phyloP scores from a whole-genome alignment of 1,140 invertebrate genomes.

The Pseudachorutes palmiensis region DNA sequence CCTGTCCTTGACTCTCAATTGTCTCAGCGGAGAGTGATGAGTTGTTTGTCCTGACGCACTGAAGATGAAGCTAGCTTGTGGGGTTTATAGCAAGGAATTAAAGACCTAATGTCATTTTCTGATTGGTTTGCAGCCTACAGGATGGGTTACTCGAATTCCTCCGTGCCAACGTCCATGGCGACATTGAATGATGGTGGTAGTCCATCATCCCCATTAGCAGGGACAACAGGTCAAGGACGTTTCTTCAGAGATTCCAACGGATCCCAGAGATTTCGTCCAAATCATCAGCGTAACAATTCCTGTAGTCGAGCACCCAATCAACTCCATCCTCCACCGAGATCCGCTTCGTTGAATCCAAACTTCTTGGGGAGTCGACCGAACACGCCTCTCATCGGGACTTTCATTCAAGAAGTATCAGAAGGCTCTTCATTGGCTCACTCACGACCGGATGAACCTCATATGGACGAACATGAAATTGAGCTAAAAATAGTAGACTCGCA shows the following conservation, averaged over 20 bases:
- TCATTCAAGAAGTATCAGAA: neutral
- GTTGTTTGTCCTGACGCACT: no score
- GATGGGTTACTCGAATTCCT: constrained; percentile 3
- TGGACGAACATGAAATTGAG: no score
- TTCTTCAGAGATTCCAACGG: neutral
- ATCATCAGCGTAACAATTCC: neutral
- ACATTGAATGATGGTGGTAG: neutral
- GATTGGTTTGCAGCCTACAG: neutral
- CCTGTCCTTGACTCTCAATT: no score
- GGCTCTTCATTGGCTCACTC: neutral
- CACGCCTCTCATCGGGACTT: neutral
- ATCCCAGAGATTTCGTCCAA: neutral
- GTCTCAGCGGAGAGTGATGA: no score
- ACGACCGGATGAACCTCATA: no score
- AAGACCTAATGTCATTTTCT: neutral
- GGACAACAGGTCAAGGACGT: neutral
- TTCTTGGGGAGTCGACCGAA: neutral
- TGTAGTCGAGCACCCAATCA: no score
- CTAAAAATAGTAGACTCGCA: no score
- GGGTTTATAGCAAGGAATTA: no score
- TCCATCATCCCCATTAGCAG: neutral
- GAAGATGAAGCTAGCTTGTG: no score
- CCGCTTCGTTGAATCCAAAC: neutral
- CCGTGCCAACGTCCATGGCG: neutral
- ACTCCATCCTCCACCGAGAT: neutral